These are phyloP conservation scores for Chlamydotis undulata DNA, from an alignment of 2,113 vertebrate genomes.

Conservation along the genomic window DNA sequence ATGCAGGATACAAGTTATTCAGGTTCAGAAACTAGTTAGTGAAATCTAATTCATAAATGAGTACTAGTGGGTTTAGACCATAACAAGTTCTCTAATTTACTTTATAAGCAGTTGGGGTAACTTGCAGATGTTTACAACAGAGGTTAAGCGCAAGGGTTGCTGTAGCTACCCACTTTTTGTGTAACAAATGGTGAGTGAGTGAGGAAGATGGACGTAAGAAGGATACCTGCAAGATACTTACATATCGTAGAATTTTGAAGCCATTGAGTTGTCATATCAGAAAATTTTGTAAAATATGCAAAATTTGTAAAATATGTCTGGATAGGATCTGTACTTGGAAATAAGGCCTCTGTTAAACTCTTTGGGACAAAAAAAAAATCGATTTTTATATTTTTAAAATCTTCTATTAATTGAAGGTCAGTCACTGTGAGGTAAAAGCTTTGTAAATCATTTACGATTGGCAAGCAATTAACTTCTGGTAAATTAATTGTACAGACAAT, in stretches of 20 bases:
- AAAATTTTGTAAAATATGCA: neutral
- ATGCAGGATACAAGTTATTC: slow-evolving; percentile 7
- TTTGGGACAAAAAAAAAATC: neutral
- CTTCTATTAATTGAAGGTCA: neutral
- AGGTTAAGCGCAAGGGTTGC: neutral
- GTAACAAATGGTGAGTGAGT: neutral
- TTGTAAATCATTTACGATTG: neutral
- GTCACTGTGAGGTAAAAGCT: neutral
- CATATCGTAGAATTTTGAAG: neutral
- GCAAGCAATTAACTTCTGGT: neutral
- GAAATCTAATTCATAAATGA: slow-evolving; percentile 20
- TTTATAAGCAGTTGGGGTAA: neutral
- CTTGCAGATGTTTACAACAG: neutral
- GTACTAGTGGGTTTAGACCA: neutral
- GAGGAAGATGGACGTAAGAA: neutral
- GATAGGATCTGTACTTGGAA: neutral
- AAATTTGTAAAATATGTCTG: neutral
- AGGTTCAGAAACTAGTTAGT: slow-evolving; percentile 34
- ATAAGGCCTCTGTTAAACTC: neutral
- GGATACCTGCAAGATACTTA: neutral
- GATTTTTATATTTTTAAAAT: neutral
- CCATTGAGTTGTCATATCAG: neutral
- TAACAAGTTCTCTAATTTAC: neutral
- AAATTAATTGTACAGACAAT: neutral
- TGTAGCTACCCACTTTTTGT: neutral